Base-by-base conservation (phyloP, 1,140 invertebrate species). In the Brachionus rubens region DNA sequence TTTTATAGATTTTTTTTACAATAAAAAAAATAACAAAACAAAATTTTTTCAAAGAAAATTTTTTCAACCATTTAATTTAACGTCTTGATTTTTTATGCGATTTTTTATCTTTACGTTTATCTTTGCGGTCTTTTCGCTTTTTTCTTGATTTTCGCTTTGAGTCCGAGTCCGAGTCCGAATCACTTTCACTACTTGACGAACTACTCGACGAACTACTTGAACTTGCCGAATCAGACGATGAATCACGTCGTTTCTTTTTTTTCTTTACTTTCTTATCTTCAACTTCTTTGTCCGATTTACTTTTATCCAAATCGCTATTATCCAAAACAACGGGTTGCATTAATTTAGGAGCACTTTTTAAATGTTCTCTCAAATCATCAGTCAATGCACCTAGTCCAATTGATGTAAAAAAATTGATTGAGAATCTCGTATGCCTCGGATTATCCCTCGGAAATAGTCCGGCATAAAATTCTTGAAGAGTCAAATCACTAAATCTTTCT, bases 321-420 rank as follows among this genome's bases (percentile, higher is more conserved):
- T 70, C 67, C 46, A 70, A 48, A 48, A 70, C 46, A 46, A 50
- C 21, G 9, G 72, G 72, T 54, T 43, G 48, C 72, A 76, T 62
- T 36, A 72, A 36, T 62, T 59, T 54, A 0, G 72, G 72, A 9
- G 72, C 72, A 40, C 21, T 56, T 62, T 76, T 76, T 12, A 76
- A 62, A 30, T 56, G 52, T 24, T 76, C 52, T 62, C 72, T 54
- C 4, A 54, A 12, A 2, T 54, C 54, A 16, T 85, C 89, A 86
- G 96, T 99, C 0, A 99, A 84, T 0, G 94, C 95, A 75, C 96
- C 96, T 19, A 99, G 86, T 79, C 96, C 96, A 83, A 98, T 98
- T 0, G 94, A 94, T 0, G 96, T 99, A 82, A 99, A 99, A 84
- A 98, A 99, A 82, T 99, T 99, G 52, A 99, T 99, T 0, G 96